phyloP scores from a whole-genome alignment of 1,140 invertebrate species.

The Drosophila sturtevanti region DNA sequence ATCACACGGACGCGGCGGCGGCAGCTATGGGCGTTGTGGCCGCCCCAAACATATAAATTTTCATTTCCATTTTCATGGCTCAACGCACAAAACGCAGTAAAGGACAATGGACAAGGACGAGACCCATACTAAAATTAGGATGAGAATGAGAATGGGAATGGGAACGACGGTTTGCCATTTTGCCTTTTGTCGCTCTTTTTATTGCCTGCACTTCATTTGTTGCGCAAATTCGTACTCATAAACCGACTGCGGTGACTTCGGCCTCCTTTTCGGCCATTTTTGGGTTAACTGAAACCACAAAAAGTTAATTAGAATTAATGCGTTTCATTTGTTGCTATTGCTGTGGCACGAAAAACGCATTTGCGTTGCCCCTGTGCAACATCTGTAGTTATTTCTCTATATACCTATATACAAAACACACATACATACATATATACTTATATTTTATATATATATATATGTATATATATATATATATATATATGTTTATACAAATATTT shows the following conservation, averaged over 20 bases:
- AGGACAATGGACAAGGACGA: constrained; percentile 23
- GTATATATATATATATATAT: constrained; percentile 8
- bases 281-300: constrained; percentile 62
- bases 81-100: constrained; percentile 62
- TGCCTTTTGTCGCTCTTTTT: constrained; percentile 73
- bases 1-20: constrained; percentile 53
- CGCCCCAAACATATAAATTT: constrained; percentile 67
- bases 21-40: constrained; percentile 8
- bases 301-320: constrained; percentile 82
- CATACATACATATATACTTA: too few species aligned
- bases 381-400: constrained; percentile 33
- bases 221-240: constrained; percentile 72
- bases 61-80: constrained; percentile 78
- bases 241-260: constrained; percentile 41
- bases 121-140: constrained; percentile 8
- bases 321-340: constrained; percentile 32
- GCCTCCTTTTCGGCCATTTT: constrained; percentile 35
- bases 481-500: constrained; percentile 60
- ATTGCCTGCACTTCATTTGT: constrained; percentile 80
- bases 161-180: constrained; percentile 58
- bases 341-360: constrained; percentile 59
- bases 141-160: neutral
- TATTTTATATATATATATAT: neutral
- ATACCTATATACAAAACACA: too few species aligned
- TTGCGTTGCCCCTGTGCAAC: constrained; percentile 46